Base-by-base conservation (phyloP, 2,888 invertebrate genomes). In the Thecocarcelia acutangulata region DNA sequence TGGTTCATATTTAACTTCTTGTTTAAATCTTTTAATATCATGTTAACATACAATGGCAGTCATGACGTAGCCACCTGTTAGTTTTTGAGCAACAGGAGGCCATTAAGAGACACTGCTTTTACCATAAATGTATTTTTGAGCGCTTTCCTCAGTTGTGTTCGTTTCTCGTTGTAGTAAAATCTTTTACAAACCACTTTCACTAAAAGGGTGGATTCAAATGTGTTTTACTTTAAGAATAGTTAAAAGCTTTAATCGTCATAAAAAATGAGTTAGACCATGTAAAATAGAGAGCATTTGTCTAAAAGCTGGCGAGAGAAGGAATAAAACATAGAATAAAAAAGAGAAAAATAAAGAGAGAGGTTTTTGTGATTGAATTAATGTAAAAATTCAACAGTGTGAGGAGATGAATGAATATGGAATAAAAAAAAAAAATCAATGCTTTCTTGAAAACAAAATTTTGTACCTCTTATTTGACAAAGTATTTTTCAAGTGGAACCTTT, bases 61-160 rank as follows among this genome's bases (percentile, higher is more conserved):
- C 68, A 80, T 83, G 84, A 83, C 84, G 84, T 85, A 83, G 73
- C 85, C 88, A 88, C 88, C 88, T 88, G 88, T 88, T 88, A 88
- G 87, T 79, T 80, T 81, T 64, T 72, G 83, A 86, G 88, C 88
- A 88, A 88, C 88, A 88, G 88, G 88, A 88, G 86, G 86, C 87
- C 88, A 87, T 85, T 88, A 40, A 46, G 8, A 50, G 68, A 42
- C 40, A 52, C 46, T 68, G 61, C 15, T 48, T 28, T 54, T 52
- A 19, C 15, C 33, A 61, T 46, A 15, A 68, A 42, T 58, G n/a
- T 37, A 11, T 66, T 58, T 63, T 28, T 5, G n/a, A 33, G 9
- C 33, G 8, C 9, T 33, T n/a, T 54, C 2, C 6, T 56, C 21
- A 9, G 24, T 28, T 15, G 1, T 46, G 11, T 33, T 33, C 3